A percentile compares a stretch with the other conserved stretches of the same genome.
Conservation (phyloP, 1,140 invertebrate genomes). For the Drosophila kanapiae region DNA sequence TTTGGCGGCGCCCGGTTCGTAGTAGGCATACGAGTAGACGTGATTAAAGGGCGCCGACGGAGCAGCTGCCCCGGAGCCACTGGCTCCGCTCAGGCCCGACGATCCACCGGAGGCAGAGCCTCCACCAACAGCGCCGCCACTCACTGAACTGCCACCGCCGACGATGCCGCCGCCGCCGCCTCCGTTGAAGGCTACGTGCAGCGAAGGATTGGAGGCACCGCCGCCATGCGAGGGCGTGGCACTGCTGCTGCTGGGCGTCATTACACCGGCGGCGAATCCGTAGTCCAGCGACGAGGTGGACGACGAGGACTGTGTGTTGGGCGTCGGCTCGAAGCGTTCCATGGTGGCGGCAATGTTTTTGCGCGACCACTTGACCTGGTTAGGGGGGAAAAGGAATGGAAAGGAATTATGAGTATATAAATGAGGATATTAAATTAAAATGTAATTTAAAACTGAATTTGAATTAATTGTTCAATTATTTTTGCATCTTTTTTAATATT, state of each 20-base stretch:
- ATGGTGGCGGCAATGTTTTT: conserved; percentile 88
- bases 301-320: conserved; percentile 69
- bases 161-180: not conserved
- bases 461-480: too few species aligned
- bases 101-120: conserved; percentile 37
- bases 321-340: conserved; percentile 87
- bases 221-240: conserved; percentile 67
- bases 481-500: too few species aligned
- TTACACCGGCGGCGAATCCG: conserved; percentile 78
- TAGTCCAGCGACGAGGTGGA: conserved; percentile 80
- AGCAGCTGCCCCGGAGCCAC: conserved; percentile 74
- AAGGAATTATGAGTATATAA: not conserved
- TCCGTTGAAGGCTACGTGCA: conserved; percentile 72
- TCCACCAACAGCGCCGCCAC: conserved; percentile 71
- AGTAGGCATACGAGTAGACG: conserved; percentile 93
- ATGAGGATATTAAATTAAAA: too few species aligned
- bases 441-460: too few species aligned
- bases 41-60: conserved; percentile 75
- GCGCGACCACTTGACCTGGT: conserved; percentile 85
- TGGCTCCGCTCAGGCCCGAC: conserved; percentile 8
- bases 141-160: conserved; percentile 1
- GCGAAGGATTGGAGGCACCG: conserved; percentile 59
- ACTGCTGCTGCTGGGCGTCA: conserved; percentile 68
- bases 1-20: conserved; percentile 88
- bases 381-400: not conserved